A percentile compares a stretch with the other conserved stretches of the same genome.
These are phyloP conservation scores for Drosophila merina DNA, from an alignment of 2,888 invertebrate genomes.

Conservation along the genomic window DNA sequence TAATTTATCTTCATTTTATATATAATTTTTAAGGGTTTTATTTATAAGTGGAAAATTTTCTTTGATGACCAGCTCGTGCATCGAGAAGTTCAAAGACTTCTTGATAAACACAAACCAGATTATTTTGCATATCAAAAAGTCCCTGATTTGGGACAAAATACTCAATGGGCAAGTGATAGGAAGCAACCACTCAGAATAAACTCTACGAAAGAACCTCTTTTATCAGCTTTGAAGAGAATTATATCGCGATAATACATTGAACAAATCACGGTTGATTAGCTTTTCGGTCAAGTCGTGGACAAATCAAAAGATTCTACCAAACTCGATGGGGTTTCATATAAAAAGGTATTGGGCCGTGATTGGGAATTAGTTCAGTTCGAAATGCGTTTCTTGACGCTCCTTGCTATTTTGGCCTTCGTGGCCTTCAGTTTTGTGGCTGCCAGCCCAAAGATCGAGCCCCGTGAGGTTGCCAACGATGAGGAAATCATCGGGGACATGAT, in stretches of 20 bases:
- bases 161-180: not conserved
- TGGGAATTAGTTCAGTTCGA: not conserved
- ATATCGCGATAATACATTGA: slow-evolving; percentile 1
- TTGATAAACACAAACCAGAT: not conserved
- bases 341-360: slow-evolving; percentile 1
- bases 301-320: not conserved
- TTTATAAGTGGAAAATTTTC: not conserved
- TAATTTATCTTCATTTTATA: not conserved
- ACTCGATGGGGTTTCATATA: not conserved
- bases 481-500: not conserved
- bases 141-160: not conserved
- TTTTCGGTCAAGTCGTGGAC: slow-evolving; percentile 4
- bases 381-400: not conserved
- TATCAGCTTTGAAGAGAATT: not conserved
- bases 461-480: not conserved
- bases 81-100: no score
- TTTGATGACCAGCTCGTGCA: not conserved
- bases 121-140: slow-evolving; percentile 2
- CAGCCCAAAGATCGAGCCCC: not conserved
- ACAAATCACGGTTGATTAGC: not conserved
- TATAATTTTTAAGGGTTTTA: not conserved
- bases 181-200: slow-evolving; percentile 3
- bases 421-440: slow-evolving; percentile 2
- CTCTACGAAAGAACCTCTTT: not conserved
- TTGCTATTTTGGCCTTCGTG: not conserved